Evolutionary conservation across 2,888 invertebrate genomes (phyloP), one percentile per base, ranked within the genome.

Genomic region (Amiota minor): DNA sequence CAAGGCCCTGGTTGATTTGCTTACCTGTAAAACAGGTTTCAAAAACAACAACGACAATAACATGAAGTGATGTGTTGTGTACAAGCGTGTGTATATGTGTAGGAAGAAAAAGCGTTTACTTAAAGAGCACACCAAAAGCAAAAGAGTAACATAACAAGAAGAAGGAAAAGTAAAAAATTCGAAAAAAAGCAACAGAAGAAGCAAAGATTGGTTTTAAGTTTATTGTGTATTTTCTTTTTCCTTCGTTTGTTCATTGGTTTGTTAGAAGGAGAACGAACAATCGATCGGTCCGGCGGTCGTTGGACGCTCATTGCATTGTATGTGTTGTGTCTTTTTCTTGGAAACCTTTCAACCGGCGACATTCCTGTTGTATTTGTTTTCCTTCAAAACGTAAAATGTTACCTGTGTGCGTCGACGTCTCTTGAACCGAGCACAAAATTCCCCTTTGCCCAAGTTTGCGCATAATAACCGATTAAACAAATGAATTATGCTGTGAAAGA

Each of bases 11-110:
- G 72, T 74, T 72, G 75, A 72, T 73, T 80, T 73, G 71, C 77
- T 76, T 86, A 87, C 88, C 86, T 88, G 87, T 83, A 75, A 86
- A 87, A 88, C 87, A 78, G 87, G 88, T 87, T 87, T 83, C 73
- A 71, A 71, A 78, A 74, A 78, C 65, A 67, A 72, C 79, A 79
- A 75, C 74, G 76, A 73, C 74, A 77, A 74, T 70, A 75, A 72
- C 75, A 35, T 35, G 2, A 65, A 71, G 70, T 59, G 65, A 72
- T 11, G 35, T 35, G 35, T 35, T 35, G 35, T 35, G 6, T 35
- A 35, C 35, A 8, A 35, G 35, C 64, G 47, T 14, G 10, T 20
- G 47, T 55, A 35, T 14, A 6, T 10, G 47, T 45, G 20, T 16
- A n/a, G 3, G 14, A 62, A n/a, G 45, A 14, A 62, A n/a, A 35